Conservation (phyloP, 1,140 invertebrate species). For the Bombus breviceps region DNA sequence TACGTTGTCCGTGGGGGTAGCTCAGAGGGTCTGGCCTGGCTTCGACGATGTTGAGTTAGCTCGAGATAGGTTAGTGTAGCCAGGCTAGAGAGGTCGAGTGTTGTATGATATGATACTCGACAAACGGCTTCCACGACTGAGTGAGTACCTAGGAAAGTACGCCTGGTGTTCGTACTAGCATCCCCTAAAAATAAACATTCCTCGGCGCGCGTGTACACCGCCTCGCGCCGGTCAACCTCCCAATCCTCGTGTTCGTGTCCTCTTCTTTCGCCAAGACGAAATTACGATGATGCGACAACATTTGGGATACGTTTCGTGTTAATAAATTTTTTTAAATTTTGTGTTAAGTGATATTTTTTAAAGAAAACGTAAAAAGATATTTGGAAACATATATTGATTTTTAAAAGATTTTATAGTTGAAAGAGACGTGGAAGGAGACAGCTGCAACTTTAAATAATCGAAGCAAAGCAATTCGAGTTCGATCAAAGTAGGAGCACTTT, state of each 20-base stretch:
- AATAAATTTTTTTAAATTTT: not conserved
- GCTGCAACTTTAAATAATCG: too few relatives aligned
- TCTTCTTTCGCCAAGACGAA: not conserved
- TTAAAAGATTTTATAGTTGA: too few relatives aligned
- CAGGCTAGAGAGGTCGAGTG: constrained; percentile 69
- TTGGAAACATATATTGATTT: too few relatives aligned
- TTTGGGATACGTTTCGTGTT: not conserved
- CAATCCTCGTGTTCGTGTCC: not conserved
- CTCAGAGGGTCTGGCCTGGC: constrained; percentile 56
- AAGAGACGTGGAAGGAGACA: too few relatives aligned
- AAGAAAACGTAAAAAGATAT: not conserved
- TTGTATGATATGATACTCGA: constrained; percentile 75
- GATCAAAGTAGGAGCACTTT: too few relatives aligned
- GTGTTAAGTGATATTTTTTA: not conserved
- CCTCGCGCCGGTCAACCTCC: constrained; percentile 13
- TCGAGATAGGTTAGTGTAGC: constrained; percentile 63
- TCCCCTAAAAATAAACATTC: constrained; percentile 69
- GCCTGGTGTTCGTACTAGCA: constrained; percentile 23
- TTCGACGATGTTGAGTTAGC: constrained; percentile 69
- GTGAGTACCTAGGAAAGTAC: constrained; percentile 59
- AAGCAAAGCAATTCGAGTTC: too few relatives aligned
- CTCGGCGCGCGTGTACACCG: constrained; percentile 28
- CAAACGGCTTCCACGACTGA: constrained; percentile 66
- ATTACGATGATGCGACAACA: not conserved
- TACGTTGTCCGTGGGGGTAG: constrained; percentile 53